Evolutionary conservation across 2,888 invertebrate species (phyloP).

Genomic region (Dynastes tityus): DNA sequence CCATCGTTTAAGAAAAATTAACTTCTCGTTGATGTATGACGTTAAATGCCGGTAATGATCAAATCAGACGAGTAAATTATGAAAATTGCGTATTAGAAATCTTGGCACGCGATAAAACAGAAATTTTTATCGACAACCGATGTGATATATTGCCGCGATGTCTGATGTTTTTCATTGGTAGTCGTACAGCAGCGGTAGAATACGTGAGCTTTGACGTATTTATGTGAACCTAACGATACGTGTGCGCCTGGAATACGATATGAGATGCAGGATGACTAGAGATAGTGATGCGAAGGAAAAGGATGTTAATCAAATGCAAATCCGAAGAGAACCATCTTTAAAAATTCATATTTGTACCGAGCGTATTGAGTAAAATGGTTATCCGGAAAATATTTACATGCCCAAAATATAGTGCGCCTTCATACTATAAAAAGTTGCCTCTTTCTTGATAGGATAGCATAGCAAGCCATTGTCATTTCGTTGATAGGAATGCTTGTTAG

Average conservation of each 20-base stretch:
- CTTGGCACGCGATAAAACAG: conserved; percentile 21
- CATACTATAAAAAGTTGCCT: no score
- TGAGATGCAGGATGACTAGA: conserved; percentile 7
- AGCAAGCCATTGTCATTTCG: no score
- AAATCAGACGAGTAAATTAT: conserved; percentile 15
- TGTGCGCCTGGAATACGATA: conserved; percentile 32
- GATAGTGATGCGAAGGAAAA: conserved; percentile 2
- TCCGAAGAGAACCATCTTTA: background rate
- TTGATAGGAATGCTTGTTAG: no score
- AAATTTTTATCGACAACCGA: conserved; percentile 24
- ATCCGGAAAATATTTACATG: no score
- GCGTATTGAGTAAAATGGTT: background rate
- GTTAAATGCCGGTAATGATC: conserved; percentile 19
- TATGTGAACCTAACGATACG: conserved; percentile 28
- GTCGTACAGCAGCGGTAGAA: background rate
- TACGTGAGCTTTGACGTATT: conserved; percentile 24
- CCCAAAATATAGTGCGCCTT: no score
- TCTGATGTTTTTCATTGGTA: conserved; percentile 30
- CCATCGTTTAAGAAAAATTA: conserved; percentile 9
- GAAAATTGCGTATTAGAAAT: conserved; percentile 23
- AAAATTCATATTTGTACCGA: background rate
- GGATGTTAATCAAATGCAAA: conserved; percentile 40
- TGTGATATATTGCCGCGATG: conserved; percentile 14
- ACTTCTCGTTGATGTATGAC: conserved; percentile 1
- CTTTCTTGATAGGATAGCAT: no score